Evolutionary conservation across 2,888 invertebrate genomes (phyloP), one percentile per base, ranked within the genome.

Genomic region (Atherix ibis): DNA sequence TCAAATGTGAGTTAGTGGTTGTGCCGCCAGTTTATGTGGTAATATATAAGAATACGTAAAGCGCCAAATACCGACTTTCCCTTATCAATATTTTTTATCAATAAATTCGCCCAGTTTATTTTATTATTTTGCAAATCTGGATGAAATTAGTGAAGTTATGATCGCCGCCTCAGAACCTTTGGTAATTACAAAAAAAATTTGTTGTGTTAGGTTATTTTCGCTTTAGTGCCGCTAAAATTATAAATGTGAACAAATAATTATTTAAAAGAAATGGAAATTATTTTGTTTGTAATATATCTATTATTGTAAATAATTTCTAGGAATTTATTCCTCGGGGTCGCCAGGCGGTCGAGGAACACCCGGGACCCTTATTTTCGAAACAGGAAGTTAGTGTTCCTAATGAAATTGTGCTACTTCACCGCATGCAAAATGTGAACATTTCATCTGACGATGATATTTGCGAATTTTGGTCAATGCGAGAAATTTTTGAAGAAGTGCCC

Each of bases 101-200:
- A n/a, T n/a, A n/a, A n/a, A n/a, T n/a, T n/a, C n/a, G n/a, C n/a
- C 22, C 22, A 8, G 22, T 22, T 26, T 26, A 14, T 26, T 35
- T 22, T 26, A 27, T 26, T 35, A 31, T 18, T 24, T 56, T 53
- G 70, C 76, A 79, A 84, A 83, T 83, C 84, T 85, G 84, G 84
- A 84, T 81, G 83, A 77, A 63, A 72, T 72, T 68, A 73, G 67
- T 63, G 73, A 74, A 65, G 71, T 62, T 65, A 85, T 85, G 82
- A 84, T 85, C 65, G 81, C 84, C 71, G 84, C 84, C 67, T 80
- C 82, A 65, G 83, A 84, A 68, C 84, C 84, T 66, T 71, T 82
- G 82, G 83, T 81, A 63, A 52, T 53, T 39, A 18, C 29, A 26
- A 32, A 15, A 27, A 3, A 13, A 27, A n/a, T 36, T 19, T 34